Evolutionary conservation across 2,797 vertebrate genomes (phyloP), one percentile per base, ranked within the genome.

Genomic region (Loriculus beryllinus): DNA sequence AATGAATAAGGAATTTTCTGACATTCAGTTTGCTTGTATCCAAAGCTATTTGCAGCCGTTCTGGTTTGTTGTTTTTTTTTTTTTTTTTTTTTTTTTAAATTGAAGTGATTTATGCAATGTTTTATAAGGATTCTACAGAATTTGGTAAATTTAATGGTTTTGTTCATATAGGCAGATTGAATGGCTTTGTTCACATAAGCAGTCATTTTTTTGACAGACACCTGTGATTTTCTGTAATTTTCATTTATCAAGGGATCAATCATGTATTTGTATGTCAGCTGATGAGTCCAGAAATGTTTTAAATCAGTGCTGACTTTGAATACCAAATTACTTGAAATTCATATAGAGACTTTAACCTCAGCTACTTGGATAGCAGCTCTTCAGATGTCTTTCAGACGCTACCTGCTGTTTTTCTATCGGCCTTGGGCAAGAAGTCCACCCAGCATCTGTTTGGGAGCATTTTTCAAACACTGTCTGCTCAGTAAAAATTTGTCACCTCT

Each of bases 191-290:
- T 93, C 89, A 57, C 57, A 82, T 94, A 90, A 94, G 84, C 85
- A 94, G 70, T 95, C 78, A 84, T 92, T 86, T 93, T 81, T 79
- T 47, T 57, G 80, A 81, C 63, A 74, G 94, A 92, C 82, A 85
- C 88, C 82, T 94, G 81, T 92, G 76, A 92, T 97, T 96, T 95
- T 95, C 84, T 85, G 45, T 72, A 89, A 91, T 92, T 93, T 91
- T 86, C 72, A 48, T 91, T 89, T 81, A 69, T 67, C 51, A 40
- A 35, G 62, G 68, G 87, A 86, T 96, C 93, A 78, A 33, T 90
- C 76, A 56, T 29, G 3, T 86, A 64, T 75, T 92, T 94, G 14
- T 82, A 1, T 82, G 88, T 86, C 86, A 68, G 78, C 54, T 92
- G 74, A 93, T 81, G 68, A 60, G 84, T 92, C 59, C 71, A 62